Evolutionary conservation across 2,797 vertebrate species (phyloP), one percentile per base, ranked within the genome.

Genomic region (Cuniculus paca): DNA sequence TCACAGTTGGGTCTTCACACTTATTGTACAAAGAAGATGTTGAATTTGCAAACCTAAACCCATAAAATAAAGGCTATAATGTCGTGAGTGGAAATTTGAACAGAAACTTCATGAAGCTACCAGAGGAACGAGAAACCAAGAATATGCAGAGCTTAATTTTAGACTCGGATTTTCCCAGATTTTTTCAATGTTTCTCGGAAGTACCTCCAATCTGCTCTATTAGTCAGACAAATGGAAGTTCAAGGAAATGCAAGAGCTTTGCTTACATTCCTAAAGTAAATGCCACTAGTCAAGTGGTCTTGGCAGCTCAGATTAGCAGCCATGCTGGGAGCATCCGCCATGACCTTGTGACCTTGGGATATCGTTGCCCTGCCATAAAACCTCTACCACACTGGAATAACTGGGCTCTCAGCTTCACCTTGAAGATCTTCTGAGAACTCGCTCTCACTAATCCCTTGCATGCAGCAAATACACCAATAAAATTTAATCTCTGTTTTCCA

Each of bases 91-190:
- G 50, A 92, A 92, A 95, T 14, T 77, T 65, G 80, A 95, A 92
- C 80, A 92, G 88, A 96, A 94, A 89, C 60, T 61, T 65, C 34
- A 22, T 17, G 42, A 96, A 90, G 72, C 42, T 75, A n/a, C 26
- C 17, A 58, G 88, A 56, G 39, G 42, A 89, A 39, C 8, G 77
- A 50, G 77, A 95, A 91, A 70, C 58, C 81, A 78, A 81, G 63
- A 94, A 78, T 28, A 65, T 6, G 5, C 20, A 92, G 31, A 63
- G 58, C 36, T 95, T 85, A 75, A 92, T 70, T 94, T 95, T 80
- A 89, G 92, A 16, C 34, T 75, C 17, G 85, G 34, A 77, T 86
- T 95, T 92, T 50, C 86, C 80, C 39, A 60, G 63, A 45, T 45
- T 75, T 63, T 58, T 48, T 68, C 79, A 88, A 58, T 54, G 31